phyloP scores from a whole-genome alignment of 2,113 vertebrate species.

The Paralichthys olivaceus region DNA sequence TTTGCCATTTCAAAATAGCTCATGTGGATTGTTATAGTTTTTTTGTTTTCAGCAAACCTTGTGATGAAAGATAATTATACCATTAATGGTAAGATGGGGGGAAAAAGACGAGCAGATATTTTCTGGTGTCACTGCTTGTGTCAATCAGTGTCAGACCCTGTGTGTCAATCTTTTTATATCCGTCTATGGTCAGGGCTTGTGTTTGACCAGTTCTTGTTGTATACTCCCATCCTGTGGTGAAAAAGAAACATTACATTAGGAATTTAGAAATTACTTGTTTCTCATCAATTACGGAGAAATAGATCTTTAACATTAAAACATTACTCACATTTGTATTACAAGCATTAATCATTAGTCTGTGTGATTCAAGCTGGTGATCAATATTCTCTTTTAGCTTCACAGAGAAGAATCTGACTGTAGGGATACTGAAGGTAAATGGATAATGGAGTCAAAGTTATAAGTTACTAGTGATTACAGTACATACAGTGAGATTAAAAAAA shows the following conservation, averaged over 20 bases:
- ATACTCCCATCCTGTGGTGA: slow-evolving; percentile 52
- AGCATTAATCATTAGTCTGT: no score
- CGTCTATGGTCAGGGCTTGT: neutral
- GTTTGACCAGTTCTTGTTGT: slow-evolving; percentile 8
- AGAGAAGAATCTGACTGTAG: no score
- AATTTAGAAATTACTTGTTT: neutral
- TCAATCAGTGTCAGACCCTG: no score
- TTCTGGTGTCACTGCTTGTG: no score
- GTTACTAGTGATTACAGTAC: neutral
- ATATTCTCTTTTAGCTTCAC: no score
- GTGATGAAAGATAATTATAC: neutral
- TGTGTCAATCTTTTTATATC: no score
- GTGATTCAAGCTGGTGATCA: no score
- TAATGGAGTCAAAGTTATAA: no score
- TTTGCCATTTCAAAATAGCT: neutral
- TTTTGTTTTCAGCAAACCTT: neutral
- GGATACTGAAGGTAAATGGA: no score
- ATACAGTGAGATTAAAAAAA: neutral
- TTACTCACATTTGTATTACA: no score
- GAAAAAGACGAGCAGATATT: neutral
- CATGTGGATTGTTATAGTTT: neutral
- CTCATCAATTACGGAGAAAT: no score
- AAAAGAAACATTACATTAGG: neutral
- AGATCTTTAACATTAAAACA: no score
- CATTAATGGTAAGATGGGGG: neutral